Conservation (phyloP, 2,113 vertebrate genomes). For the Chrysochloris asiatica region DNA sequence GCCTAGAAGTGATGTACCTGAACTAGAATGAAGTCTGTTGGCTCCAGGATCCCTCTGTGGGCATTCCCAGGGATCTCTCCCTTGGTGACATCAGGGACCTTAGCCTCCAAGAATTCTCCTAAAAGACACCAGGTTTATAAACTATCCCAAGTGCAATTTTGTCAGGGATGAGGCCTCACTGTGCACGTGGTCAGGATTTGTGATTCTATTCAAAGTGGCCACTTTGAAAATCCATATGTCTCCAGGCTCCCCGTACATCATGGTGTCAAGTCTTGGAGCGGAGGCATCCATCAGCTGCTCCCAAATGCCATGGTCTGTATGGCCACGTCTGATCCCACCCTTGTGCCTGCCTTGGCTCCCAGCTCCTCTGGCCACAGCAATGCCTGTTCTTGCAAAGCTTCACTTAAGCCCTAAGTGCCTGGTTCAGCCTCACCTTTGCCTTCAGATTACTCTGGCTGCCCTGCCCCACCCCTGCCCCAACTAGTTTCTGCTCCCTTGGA, state of each 20-base stretch:
- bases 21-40: background rate
- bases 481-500: constrained; percentile 16
- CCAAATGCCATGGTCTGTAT: constrained; percentile 31
- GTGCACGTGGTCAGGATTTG: constrained; percentile 81
- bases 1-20: background rate
- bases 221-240: constrained; percentile 88
- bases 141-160: background rate
- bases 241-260: constrained; percentile 90
- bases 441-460: background rate
- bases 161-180: constrained; percentile 55
- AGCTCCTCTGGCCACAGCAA: background rate
- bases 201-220: constrained; percentile 87
- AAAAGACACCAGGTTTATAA: constrained; percentile 43
- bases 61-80: background rate
- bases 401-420: background rate
- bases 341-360: constrained; percentile 63
- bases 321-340: background rate
- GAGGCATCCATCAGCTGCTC: constrained; percentile 88
- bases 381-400: background rate
- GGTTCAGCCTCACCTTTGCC: background rate
- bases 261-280: constrained; percentile 85
- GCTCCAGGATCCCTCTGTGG: background rate
- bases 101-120: background rate
- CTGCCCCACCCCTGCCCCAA: background rate
- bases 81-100: background rate